Evolutionary conservation across 1,140 invertebrate species (phyloP).

Genomic region (Lepidurus packardi): DNA sequence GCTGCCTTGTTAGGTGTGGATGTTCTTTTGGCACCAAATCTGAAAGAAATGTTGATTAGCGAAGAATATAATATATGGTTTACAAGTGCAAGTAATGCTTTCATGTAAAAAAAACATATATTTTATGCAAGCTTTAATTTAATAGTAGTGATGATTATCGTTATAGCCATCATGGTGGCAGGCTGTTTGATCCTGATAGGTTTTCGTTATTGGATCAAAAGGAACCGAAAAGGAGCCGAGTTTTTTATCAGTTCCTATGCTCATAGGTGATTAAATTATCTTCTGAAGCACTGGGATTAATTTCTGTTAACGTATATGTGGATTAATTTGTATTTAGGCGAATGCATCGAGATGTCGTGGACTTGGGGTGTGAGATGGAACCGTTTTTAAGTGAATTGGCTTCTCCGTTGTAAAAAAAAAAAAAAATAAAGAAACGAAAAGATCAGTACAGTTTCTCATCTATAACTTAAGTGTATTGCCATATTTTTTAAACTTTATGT

Average conservation of each 20-base stretch:
- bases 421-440: too few relatives aligned
- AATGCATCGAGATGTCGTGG: not conserved
- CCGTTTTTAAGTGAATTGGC: not conserved
- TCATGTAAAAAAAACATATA: not conserved
- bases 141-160: not conserved
- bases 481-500: not conserved
- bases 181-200: not conserved
- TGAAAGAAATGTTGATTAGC: not conserved
- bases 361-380: not conserved
- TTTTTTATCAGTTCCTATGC: constrained; percentile 8
- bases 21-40: not conserved
- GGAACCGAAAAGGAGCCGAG: not conserved
- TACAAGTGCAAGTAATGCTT: not conserved
- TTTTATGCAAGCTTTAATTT: not conserved
- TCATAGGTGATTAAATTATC: not conserved
- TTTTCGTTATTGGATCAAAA: not conserved
- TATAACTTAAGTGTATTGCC: constrained; percentile 7
- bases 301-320: too few relatives aligned
- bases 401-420: not conserved
- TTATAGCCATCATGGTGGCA: not conserved
- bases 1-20: not conserved
- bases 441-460: not conserved
- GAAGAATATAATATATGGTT: not conserved
- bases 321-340: not conserved
- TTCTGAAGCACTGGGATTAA: not conserved